These are phyloP conservation scores for Sminthopsis crassicaudata DNA, from an alignment of 2,113 vertebrate species.

Conservation along the genomic window DNA sequence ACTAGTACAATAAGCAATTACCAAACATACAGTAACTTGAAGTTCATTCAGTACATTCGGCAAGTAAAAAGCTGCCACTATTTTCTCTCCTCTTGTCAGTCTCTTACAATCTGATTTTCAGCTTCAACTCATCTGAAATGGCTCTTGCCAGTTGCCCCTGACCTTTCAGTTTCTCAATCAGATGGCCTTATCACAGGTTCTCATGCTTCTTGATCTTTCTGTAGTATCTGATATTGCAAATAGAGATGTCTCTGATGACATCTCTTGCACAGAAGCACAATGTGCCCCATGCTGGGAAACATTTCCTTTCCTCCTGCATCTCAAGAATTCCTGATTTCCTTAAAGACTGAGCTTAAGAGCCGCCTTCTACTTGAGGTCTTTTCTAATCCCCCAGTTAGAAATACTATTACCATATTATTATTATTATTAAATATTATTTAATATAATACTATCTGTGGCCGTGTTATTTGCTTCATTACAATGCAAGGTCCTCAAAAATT, in stretches of 20 bases:
- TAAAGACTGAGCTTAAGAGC: background rate
- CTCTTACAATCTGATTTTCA: no score
- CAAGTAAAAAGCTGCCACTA: constrained; percentile 77
- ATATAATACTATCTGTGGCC: background rate
- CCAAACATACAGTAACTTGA: constrained; percentile 97
- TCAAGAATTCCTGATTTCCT: background rate
- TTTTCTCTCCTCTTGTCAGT: no score
- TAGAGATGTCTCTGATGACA: no score
- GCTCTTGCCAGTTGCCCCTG: no score
- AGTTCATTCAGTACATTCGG: constrained; percentile 88
- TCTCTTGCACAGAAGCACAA: no score
- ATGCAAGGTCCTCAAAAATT: background rate
- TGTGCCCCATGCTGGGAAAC: background rate
- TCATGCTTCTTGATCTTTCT: no score
- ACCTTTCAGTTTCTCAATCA: no score
- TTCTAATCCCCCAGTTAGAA: background rate
- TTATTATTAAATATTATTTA: no score
- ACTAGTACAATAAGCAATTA: constrained; percentile 99
- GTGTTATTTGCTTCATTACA: background rate
- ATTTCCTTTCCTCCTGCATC: background rate
- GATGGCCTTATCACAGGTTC: no score
- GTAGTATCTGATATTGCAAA: no score
- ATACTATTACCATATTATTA: no score
- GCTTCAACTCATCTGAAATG: no score
- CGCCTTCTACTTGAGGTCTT: background rate